These are phyloP conservation scores for Poeciliopsis presidionis DNA, from an alignment of 2,797 vertebrate species.

Conservation along the genomic window DNA sequence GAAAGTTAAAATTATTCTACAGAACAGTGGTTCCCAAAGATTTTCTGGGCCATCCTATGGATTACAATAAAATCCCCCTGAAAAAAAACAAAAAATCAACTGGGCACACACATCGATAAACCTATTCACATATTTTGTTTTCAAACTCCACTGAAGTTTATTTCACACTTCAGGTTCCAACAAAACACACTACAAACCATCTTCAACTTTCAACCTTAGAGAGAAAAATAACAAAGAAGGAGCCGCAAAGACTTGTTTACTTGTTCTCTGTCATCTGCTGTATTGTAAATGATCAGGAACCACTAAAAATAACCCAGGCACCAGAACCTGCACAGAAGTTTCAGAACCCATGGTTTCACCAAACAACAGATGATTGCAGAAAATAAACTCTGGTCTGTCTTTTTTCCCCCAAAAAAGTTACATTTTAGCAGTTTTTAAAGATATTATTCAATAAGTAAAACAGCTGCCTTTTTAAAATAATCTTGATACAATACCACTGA, in stretches of 20 bases:
- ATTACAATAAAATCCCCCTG: too few species aligned
- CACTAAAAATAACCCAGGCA: neutral
- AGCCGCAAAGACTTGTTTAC: neutral
- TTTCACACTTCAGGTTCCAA: too few species aligned
- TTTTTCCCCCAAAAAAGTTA: too few species aligned
- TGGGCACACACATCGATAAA: too few species aligned
- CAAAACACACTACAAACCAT: too few species aligned
- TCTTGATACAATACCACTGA: neutral
- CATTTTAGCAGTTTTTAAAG: neutral
- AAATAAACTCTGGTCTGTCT: too few species aligned
- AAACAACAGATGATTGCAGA: neutral
- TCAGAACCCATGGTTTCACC: too few species aligned
- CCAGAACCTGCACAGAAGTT: neutral
- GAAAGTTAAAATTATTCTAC: neutral
- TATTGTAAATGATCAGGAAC: neutral
- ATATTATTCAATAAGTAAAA: neutral
- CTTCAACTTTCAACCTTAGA: neutral
- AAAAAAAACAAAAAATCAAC: too few species aligned
- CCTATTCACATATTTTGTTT: too few species aligned
- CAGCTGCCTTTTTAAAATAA: neutral
- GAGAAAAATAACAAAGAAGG: neutral
- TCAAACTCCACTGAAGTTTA: too few species aligned
- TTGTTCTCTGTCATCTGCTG: neutral
- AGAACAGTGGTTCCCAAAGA: neutral
- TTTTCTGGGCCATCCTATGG: too few species aligned